phyloP scores from a whole-genome alignment of 2,888 invertebrate species.

The Coremacera marginata region DNA sequence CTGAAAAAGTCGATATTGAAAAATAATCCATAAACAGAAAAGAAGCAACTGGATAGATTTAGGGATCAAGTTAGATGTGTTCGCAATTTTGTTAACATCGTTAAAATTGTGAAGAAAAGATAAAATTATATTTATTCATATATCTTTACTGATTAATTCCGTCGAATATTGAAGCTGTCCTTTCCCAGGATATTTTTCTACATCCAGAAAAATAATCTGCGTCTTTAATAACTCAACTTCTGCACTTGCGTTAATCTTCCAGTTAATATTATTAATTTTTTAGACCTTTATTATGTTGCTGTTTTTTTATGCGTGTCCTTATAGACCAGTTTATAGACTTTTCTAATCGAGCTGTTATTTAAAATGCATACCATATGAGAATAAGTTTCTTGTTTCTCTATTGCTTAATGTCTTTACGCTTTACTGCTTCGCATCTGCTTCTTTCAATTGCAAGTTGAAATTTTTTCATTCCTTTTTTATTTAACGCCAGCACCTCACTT shows the following conservation, averaged over 20 bases:
- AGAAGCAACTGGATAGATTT: too few species aligned
- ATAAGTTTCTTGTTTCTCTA: background rate
- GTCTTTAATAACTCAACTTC: too few species aligned
- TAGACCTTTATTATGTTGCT: background rate
- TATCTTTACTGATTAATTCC: too few species aligned
- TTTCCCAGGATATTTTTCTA: too few species aligned
- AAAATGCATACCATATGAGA: slow-evolving; percentile 2
- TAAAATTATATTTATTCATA: too few species aligned
- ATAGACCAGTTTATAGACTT: slow-evolving; percentile 2
- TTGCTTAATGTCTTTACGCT: slow-evolving; percentile 25
- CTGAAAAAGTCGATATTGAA: too few species aligned
- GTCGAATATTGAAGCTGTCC: too few species aligned
- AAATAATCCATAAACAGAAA: too few species aligned
- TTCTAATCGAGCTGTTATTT: slow-evolving; percentile 2
- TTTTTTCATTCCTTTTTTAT: slow-evolving; percentile 9
- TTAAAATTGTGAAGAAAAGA: too few species aligned
- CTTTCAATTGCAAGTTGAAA: slow-evolving; percentile 8
- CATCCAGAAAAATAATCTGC: too few species aligned
- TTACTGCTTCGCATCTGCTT: slow-evolving; percentile 30
- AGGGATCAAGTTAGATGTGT: too few species aligned
- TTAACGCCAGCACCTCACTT: slow-evolving; percentile 33
- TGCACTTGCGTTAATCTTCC: background rate
- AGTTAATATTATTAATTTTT: background rate
- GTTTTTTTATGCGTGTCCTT: background rate
- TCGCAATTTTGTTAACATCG: too few species aligned